phyloP scores from a whole-genome alignment of 1,140 invertebrate genomes.

The Uloborus diversus region DNA sequence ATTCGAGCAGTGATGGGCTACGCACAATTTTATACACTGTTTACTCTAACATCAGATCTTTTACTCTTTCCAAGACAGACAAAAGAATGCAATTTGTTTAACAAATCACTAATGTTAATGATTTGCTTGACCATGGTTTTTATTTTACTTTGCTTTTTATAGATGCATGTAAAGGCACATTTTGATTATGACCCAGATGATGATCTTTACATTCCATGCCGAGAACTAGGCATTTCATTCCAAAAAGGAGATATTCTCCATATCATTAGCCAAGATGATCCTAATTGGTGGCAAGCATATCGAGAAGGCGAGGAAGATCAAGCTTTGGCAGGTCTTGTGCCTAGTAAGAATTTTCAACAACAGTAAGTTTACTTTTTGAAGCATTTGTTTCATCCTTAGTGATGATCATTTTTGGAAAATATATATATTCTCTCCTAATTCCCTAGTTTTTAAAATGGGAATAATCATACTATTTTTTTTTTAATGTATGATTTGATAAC shows the following conservation, averaged over 20 bases:
- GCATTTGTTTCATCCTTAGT: too few relatives aligned
- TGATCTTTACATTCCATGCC: constrained; percentile 96
- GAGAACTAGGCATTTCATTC: constrained; percentile 89
- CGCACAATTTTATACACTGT: too few relatives aligned
- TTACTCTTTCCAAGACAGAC: too few relatives aligned
- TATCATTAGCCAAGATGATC: constrained; percentile 79
- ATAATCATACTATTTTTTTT: neutral
- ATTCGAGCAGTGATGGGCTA: too few relatives aligned
- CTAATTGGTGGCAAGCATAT: constrained; percentile 80
- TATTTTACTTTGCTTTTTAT: neutral
- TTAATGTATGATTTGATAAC: too few relatives aligned
- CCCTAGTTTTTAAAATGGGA: neutral
- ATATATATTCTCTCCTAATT: too few relatives aligned
- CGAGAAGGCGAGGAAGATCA: constrained; percentile 94
- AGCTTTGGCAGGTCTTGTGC: constrained; percentile 93
- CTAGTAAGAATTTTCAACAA: constrained; percentile 93
- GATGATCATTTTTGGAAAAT: too few relatives aligned
- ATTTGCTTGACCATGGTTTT: too few relatives aligned
- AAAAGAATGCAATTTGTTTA: too few relatives aligned
- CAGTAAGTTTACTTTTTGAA: constrained; percentile 82
- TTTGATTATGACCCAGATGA: constrained; percentile 99
- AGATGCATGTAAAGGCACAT: constrained; percentile 68
- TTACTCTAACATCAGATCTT: too few relatives aligned
- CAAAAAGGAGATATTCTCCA: constrained; percentile 94
- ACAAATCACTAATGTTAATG: too few relatives aligned